Evolutionary conservation across 2,888 invertebrate genomes (phyloP), one percentile per base, ranked within the genome.

Genomic region (Frankliniella fusca): DNA sequence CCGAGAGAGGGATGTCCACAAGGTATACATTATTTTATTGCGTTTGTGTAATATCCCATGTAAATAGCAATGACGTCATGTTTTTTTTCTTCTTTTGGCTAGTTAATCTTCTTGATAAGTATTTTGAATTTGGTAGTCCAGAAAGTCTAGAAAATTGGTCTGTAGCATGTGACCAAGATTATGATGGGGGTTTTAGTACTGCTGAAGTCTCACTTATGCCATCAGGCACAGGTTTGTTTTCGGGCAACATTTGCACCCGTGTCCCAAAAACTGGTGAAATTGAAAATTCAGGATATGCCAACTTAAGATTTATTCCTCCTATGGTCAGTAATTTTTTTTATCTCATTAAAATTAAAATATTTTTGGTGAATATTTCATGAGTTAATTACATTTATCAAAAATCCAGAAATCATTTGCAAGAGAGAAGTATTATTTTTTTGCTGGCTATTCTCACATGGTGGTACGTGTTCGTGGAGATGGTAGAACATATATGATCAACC

Each of bases 381-480:
- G n/a, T n/a, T n/a, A n/a, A 50, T 18, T 23, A n/a, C 50, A n/a
- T 23, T 11, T 80, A 76, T 83, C 82, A 81, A 84, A 83, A 83
- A 89, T 90, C 23, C 87, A 94, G 93, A 95, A 93, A 92, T 95
- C 97, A 0, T 97, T 97, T 87, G 92, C 92, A 87, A 90, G 96
- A 8, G 90, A 92, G 10, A 83, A 90, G 0, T 91, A 91, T 23
- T 93, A 91, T 85, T 91, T 97, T 86, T 98, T 97, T 97, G 87
- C 88, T 1, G 85, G 89, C 3, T 98, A 95, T 87, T 97, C 95
- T 10, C 91, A 91, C 85, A 83, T 94, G 20, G 92, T 96, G 1
- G 87, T 98, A 86, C 92, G 94, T 88, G 90, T 97, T 1, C 91
- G 98, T 84, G 99, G 99, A 0, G 99, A 99, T 89, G 99, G 99